Conservation (phyloP, 2,797 vertebrate species). For the Dendrocincla tyrannina region DNA sequence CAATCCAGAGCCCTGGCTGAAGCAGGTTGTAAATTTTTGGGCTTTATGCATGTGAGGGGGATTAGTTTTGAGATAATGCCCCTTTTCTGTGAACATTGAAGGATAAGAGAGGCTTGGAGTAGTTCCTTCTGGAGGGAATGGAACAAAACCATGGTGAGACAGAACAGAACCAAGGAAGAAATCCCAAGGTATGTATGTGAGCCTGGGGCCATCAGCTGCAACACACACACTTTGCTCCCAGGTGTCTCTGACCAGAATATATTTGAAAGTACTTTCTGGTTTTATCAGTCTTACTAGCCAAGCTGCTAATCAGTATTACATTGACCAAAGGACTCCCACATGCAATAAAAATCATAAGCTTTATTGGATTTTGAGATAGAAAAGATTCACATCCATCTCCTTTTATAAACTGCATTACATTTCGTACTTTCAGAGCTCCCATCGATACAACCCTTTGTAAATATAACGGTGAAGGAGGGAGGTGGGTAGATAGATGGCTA, state of each 20-base stretch:
- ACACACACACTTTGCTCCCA: not conserved
- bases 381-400: not conserved
- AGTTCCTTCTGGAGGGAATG: not conserved
- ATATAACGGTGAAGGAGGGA: not conserved
- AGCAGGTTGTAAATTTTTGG: not conserved
- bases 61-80: not conserved
- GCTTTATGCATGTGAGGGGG: not conserved
- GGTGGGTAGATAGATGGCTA: not conserved
- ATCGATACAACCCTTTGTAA: not conserved
- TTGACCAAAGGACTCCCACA: conserved; percentile 44
- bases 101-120: not conserved
- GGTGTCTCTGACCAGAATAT: not conserved
- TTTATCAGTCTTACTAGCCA: conserved; percentile 21
- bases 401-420: conserved; percentile 36
- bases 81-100: not conserved
- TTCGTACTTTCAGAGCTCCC: not conserved
- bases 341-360: conserved; percentile 51
- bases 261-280: not conserved
- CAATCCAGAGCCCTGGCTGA: not conserved
- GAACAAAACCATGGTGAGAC: not conserved
- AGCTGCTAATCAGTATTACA: conserved; percentile 27
- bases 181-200: not conserved
- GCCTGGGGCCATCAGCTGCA: not conserved
- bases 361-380: conserved; percentile 59
- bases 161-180: not conserved